Base-by-base conservation (phyloP, 2,888 invertebrate species). In the Melanostoma mellinum region DNA sequence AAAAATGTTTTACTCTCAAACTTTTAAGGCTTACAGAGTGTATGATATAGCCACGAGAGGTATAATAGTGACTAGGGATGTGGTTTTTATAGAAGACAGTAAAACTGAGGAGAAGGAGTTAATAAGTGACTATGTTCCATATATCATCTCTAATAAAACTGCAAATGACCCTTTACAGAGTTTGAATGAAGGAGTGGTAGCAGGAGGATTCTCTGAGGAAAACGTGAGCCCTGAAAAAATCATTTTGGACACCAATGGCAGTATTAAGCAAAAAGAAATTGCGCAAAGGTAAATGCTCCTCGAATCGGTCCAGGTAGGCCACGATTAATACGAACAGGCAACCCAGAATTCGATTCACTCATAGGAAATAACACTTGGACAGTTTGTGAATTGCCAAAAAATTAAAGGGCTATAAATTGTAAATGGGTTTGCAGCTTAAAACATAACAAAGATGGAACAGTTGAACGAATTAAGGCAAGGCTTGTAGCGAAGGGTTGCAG, bases 401-500 rank as follows among this genome's bases (percentile, higher is more conserved):
- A 33, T 6, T 10, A 46, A 46, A 61, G 5, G 3, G n/a, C 32
- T 5, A 46, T 44, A 46, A 10, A 35, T 9, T 46, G 46, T 33
- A 46, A 46, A 61, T 61, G 60, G 46, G 60, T 61, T 44, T 61
- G 4, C 44, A 61, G n/a, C 33, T n/a, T 69, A 3, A 58, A 58
- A 40, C 48, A 38, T 20, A 48, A 50, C 35, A 48, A 36, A 20
- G 48, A 61, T 36, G 61, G 63, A 20, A 36, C 10, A 5, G 44
- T 44, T 9, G 35, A 68, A 5, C n/a, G 68, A 9, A 56, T 56
- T 10, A 69, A 69, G 33, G 48, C 69, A 32, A 38, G 69, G 8
- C n/a, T 76, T 2, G 76, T 76, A 3, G 76, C 55, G 6, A 86
- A 82, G 33, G 81, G 81, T 36, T 85, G 75, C 56, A 48, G 61